Evolutionary conservation across 2,888 invertebrate species (phyloP).

Genomic region (Polyploca ridens): DNA sequence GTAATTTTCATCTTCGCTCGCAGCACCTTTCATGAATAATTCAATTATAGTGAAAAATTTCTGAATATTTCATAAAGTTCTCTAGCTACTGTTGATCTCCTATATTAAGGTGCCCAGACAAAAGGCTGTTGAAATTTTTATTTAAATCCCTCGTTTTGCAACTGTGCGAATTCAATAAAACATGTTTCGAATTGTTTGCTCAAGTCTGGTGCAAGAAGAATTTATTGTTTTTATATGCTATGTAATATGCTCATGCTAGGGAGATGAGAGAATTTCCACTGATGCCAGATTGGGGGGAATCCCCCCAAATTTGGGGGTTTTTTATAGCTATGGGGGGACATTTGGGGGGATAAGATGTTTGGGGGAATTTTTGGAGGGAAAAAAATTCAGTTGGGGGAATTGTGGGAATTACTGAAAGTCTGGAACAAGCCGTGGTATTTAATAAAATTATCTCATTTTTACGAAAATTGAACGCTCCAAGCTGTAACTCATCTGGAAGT

Average conservation of each 20-base stretch:
- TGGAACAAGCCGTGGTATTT: no score
- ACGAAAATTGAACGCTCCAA: no score
- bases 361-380: no score
- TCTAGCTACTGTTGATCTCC: background rate
- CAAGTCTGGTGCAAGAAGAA: background rate
- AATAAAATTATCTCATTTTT: no score
- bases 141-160: conserved; percentile 1
- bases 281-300: no score
- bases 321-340: no score
- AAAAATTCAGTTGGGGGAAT: no score
- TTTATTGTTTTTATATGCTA: background rate
- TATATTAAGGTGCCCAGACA: background rate
- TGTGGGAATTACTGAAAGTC: no score
- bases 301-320: no score
- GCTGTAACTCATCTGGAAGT: no score
- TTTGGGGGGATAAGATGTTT: no score
- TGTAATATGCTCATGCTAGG: background rate
- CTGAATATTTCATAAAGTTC: conserved; percentile 22
- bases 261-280: background rate
- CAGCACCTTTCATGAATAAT: conserved; percentile 35
- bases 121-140: conserved; percentile 8
- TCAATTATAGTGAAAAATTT: conserved; percentile 20
- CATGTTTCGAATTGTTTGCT: background rate
- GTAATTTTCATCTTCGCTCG: conserved; percentile 34
- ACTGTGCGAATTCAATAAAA: background rate